Conservation (phyloP, 2,797 vertebrate species). For the Pseudochirops cupreus region DNA sequence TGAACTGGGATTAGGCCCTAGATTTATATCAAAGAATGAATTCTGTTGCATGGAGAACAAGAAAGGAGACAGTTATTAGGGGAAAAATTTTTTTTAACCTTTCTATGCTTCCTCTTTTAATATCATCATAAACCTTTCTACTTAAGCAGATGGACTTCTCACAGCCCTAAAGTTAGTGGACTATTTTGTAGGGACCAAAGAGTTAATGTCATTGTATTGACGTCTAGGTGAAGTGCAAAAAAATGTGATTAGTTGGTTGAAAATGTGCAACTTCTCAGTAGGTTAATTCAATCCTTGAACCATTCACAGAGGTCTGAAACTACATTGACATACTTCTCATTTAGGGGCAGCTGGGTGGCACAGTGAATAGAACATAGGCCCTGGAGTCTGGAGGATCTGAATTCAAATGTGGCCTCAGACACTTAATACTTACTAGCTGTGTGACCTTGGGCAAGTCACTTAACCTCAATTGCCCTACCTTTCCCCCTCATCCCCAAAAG, state of each 20-base stretch:
- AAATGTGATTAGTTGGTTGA: slow-evolving; percentile 75
- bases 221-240: slow-evolving; percentile 68
- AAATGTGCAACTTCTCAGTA: slow-evolving; percentile 78
- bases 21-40: background rate
- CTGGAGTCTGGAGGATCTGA: too few relatives aligned
- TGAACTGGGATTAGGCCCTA: background rate
- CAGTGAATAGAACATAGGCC: too few relatives aligned
- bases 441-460: too few relatives aligned
- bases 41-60: slow-evolving; percentile 1
- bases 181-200: slow-evolving; percentile 78
- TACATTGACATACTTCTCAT: slow-evolving; percentile 69
- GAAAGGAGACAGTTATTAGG: background rate
- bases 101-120: background rate
- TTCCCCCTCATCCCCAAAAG: too few relatives aligned
- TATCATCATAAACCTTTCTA: slow-evolving; percentile 1
- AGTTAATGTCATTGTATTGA: slow-evolving; percentile 81
- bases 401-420: too few relatives aligned
- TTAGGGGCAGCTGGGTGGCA: background rate
- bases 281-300: slow-evolving; percentile 73
- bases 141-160: background rate
- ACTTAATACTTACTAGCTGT: too few relatives aligned
- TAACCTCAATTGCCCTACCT: too few relatives aligned
- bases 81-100: background rate
- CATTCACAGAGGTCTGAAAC: slow-evolving; percentile 72
- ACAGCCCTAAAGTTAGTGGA: slow-evolving; percentile 55